Evolutionary conservation across 2,797 vertebrate genomes (phyloP).

Genomic region (Cyclopterus lumpus): DNA sequence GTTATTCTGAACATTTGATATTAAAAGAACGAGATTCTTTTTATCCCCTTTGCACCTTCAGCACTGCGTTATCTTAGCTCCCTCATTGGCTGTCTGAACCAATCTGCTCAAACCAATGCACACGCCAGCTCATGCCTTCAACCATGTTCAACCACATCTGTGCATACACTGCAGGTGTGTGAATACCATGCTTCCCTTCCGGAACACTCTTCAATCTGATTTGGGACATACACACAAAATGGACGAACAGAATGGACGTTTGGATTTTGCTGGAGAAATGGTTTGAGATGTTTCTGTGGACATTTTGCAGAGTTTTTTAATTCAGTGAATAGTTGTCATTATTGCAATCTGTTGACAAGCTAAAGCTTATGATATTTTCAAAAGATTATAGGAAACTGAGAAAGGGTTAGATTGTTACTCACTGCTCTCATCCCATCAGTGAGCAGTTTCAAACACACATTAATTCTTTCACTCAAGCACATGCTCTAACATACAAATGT

Average conservation of each 20-base stretch:
- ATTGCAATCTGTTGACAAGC: neutral
- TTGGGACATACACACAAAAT: neutral
- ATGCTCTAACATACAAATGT: slow-evolving; percentile 43
- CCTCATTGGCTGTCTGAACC: slow-evolving; percentile 5
- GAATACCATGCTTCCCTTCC: neutral
- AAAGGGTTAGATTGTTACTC: neutral
- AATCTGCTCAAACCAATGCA: slow-evolving; percentile 1
- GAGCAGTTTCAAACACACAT: neutral
- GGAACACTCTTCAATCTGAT: neutral
- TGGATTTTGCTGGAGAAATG: neutral
- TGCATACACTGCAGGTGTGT: neutral
- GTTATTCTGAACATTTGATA: neutral
- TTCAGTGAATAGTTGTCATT: neutral
- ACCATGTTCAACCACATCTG: neutral
- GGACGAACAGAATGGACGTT: neutral
- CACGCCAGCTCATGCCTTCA: neutral
- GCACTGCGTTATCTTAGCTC: neutral
- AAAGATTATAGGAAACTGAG: neutral
- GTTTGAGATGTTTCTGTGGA: neutral
- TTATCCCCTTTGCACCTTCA: neutral
- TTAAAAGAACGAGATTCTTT: neutral
- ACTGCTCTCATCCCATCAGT: neutral
- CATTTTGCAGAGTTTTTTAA: neutral
- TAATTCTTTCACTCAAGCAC: slow-evolving; percentile 9
- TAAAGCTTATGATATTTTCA: neutral